Percentiles rank a stretch among this genome's conserved stretches.
phyloP scores from a whole-genome alignment of 2,797 vertebrate genomes.

The Micromesistius poutassou region DNA sequence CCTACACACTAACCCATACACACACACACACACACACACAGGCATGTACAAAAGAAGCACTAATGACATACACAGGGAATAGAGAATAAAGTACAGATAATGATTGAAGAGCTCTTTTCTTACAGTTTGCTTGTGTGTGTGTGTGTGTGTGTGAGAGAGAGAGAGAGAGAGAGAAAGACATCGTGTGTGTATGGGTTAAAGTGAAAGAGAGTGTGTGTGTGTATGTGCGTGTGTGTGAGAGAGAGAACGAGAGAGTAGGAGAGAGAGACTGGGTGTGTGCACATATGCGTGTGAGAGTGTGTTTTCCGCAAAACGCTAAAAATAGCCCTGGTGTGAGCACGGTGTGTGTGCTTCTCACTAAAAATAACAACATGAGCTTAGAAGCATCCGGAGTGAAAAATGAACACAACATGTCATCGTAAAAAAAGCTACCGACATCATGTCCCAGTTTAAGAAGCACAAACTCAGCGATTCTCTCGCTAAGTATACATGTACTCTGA shows the following conservation, averaged over 20 bases:
- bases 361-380: not conserved
- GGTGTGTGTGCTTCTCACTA: not conserved
- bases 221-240: no score
- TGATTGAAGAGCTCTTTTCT: not conserved
- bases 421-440: not conserved
- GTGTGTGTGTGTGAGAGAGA: not conserved
- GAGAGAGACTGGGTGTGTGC: no score
- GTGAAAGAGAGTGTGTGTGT: no score
- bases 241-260: no score
- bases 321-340: not conserved
- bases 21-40: not conserved
- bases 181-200: no score
- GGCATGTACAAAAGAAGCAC: not conserved
- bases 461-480: not conserved
- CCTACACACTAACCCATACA: not conserved
- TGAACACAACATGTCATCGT: not conserved
- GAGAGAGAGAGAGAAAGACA: not conserved
- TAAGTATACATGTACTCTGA: not conserved
- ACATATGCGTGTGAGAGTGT: not conserved
- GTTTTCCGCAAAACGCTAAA: not conserved
- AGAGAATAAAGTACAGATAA: not conserved
- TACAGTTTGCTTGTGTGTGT: not conserved
- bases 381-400: not conserved
- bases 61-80: not conserved
- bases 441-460: not conserved